Evolutionary conservation across 2,797 vertebrate genomes (phyloP).

Genomic region (Lerista edwardsae): DNA sequence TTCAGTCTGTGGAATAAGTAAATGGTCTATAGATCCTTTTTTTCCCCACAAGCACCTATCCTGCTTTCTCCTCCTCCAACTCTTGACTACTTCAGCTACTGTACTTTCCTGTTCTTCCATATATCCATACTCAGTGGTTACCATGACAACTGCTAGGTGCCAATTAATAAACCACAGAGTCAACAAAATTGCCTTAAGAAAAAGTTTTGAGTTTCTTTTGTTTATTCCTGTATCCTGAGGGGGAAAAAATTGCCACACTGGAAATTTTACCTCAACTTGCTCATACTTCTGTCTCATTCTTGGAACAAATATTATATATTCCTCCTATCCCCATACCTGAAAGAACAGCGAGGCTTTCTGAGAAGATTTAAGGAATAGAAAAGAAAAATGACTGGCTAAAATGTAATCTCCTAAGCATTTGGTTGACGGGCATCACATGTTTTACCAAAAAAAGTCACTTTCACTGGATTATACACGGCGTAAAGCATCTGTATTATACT

Average conservation of each 20-base stretch:
- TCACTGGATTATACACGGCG: background rate
- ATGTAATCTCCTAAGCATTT: background rate
- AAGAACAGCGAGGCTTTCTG: background rate
- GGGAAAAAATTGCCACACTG: background rate
- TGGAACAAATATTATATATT: background rate
- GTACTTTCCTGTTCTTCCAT: background rate
- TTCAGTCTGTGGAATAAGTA: background rate
- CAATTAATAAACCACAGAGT: background rate
- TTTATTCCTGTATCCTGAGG: background rate
- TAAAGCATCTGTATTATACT: background rate
- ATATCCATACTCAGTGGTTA: background rate
- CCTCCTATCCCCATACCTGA: background rate
- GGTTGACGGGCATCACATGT: background rate
- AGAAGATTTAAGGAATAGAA: background rate
- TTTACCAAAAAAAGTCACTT: background rate
- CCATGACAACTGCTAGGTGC: slow-evolving; percentile 1
- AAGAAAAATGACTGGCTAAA: background rate
- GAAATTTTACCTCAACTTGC: background rate
- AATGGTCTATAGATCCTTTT: background rate
- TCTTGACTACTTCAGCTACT: background rate
- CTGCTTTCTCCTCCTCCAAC: background rate
- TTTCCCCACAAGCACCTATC: background rate
- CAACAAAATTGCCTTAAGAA: background rate
- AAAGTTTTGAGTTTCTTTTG: background rate
- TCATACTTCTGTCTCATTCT: background rate